These are phyloP conservation scores for Coilia nasus DNA, from an alignment of 2,797 vertebrate genomes.

Conservation along the genomic window DNA sequence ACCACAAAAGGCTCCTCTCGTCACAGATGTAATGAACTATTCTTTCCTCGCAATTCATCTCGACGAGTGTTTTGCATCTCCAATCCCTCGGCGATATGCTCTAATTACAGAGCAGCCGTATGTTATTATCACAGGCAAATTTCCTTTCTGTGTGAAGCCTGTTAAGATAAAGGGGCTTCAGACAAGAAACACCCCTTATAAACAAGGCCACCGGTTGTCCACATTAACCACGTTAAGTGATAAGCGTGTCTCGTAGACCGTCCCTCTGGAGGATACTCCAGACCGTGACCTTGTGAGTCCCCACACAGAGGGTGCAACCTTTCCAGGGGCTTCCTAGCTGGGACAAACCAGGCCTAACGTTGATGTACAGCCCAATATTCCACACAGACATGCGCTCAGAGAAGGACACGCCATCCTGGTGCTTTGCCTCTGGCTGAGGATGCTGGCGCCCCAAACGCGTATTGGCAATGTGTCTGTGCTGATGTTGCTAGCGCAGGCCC, in stretches of 20 bases:
- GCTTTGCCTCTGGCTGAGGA: constrained; percentile 75
- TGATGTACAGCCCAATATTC: constrained; percentile 64
- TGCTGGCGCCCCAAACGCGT: constrained; percentile 60
- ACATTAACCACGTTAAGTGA: constrained; percentile 1
- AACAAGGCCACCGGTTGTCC: not conserved
- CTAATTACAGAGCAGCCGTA: not conserved
- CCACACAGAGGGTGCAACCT: not conserved
- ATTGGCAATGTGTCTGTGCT: constrained; percentile 53
- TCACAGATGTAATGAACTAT: not conserved
- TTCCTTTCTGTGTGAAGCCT: not conserved
- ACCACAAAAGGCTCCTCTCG: not conserved
- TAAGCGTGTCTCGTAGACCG: not conserved
- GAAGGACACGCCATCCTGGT: constrained; percentile 56
- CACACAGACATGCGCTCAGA: constrained; percentile 48
- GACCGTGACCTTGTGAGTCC: not conserved
- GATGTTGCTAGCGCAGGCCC: constrained; percentile 58
- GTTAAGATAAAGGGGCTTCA: not conserved
- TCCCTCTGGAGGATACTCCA: not conserved
- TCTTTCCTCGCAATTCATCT: not conserved
- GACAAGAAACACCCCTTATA: not conserved
- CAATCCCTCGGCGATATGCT: not conserved
- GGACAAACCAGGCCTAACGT: constrained; percentile 55
- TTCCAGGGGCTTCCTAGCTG: not conserved
- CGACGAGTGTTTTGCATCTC: not conserved
- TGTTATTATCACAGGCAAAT: not conserved